These are phyloP conservation scores for Zaprionus nigranus DNA, from an alignment of 1,140 invertebrate genomes.

Conservation along the genomic window DNA sequence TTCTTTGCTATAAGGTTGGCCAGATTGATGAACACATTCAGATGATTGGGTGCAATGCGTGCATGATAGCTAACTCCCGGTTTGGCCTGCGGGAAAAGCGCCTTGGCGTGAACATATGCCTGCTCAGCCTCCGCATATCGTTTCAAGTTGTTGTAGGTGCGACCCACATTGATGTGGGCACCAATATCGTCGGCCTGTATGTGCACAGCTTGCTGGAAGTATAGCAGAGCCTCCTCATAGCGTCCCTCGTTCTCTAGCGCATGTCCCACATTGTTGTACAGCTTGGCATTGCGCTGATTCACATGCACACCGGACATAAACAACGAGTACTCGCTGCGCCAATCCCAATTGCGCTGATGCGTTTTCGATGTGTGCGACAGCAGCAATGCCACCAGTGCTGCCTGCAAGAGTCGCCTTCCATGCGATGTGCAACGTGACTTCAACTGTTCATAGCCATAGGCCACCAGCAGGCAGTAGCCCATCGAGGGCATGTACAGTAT, in stretches of 20 bases:
- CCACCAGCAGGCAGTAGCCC: constrained; percentile 97
- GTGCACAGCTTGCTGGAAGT: constrained; percentile 96
- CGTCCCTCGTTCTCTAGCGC: constrained; percentile 94
- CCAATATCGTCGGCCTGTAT: constrained; percentile 98
- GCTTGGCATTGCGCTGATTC: constrained; percentile 96
- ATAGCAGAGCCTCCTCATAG: constrained; percentile 94
- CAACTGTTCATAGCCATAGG: constrained; percentile 89
- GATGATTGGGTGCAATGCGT: constrained; percentile 96
- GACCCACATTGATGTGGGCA: constrained; percentile 97
- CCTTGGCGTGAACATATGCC: constrained; percentile 95
- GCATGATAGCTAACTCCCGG: constrained; percentile 97
- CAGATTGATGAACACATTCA: constrained; percentile 98
- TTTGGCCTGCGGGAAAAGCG: constrained; percentile 94
- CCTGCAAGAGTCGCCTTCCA: constrained; percentile 83
- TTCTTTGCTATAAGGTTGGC: constrained; percentile 98
- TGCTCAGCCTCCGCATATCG: constrained; percentile 96
- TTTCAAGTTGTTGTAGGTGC: constrained; percentile 97
- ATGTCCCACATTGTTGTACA: constrained; percentile 99
- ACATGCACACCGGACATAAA: constrained; percentile 96
- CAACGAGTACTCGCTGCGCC: constrained; percentile 96
- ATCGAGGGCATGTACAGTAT: constrained; percentile 98
- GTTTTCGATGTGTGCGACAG: constrained; percentile 92
- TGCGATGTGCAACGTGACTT: constrained; percentile 40
- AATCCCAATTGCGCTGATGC: constrained; percentile 94
- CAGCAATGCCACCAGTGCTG: constrained; percentile 88